A percentile compares a stretch with the other conserved stretches of the same genome.
Evolutionary conservation across 2,113 vertebrate genomes (phyloP).

Genomic region (Eptesicus fuscus): DNA sequence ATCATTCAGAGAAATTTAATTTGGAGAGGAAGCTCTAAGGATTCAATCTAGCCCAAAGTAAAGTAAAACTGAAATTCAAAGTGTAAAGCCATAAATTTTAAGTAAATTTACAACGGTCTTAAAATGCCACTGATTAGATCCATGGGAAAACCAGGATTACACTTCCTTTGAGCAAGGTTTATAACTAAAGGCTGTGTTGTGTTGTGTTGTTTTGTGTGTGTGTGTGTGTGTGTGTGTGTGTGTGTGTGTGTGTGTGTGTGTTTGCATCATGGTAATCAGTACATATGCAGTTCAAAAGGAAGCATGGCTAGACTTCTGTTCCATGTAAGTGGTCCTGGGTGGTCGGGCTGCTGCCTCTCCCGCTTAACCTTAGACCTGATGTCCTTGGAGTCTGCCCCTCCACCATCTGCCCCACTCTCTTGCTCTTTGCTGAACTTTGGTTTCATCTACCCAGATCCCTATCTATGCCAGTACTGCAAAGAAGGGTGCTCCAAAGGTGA

Average conservation of each 20-base stretch:
- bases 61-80: slow-evolving; percentile 11
- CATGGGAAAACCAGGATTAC: not conserved
- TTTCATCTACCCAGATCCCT: not conserved
- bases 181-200: not conserved
- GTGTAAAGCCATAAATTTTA: not conserved
- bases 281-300: not conserved
- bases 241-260: not conserved
- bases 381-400: not conserved
- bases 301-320: not conserved
- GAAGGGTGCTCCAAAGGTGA: not conserved
- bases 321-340: not conserved
- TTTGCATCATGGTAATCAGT: not conserved
- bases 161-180: not conserved
- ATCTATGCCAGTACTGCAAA: not conserved
- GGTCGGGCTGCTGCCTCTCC: not conserved
- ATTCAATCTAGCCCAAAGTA: not conserved
- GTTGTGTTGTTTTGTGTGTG: not conserved
- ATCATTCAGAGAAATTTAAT: not conserved
- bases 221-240: too few species aligned
- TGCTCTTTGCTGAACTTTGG: not conserved
- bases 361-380: not conserved
- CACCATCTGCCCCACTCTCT: not conserved
- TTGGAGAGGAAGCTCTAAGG: not conserved
- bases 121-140: not conserved
- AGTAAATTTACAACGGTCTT: not conserved